Base-by-base conservation (phyloP, 2,888 invertebrate species). In the Graphium colonna region DNA sequence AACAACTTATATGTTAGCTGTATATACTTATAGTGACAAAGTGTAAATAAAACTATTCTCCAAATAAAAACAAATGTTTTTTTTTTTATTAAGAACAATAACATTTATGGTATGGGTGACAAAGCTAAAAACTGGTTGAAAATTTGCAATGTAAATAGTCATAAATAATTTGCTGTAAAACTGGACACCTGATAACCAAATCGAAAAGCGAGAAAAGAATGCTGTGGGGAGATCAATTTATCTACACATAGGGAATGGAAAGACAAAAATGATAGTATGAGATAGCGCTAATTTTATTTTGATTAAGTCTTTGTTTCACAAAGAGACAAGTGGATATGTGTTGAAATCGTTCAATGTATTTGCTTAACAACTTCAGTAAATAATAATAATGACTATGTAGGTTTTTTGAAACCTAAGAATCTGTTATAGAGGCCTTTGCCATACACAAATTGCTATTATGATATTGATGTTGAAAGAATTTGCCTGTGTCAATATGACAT, bases 21-120 rank as follows among this genome's bases (percentile, higher is more conserved):
- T 85, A 82, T 63, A 68, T 77, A 75, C 62, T 44, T 69, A 79
- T 54, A 81, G 79, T 70, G 74, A 72, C 72, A 78, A 79, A 74
- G 69, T 87, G 87, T 86, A 86, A 87, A 87, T 87, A 86, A 85
- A 82, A 75, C 61, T 84, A 83, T 85, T 86, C 85, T 86, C 77
- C 71, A 81, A 78, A 70, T 77, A 77, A 69, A 68, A 67, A 69
- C 62, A 57, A 59, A 56, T 62, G 64, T 65, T 63, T 78, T 81
- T 82, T 76, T 63, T 78, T 81, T 82, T 76, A 78, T 75, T 79
- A 56, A 58, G 66, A 77, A 78, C 71, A 71, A 71, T 73, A 73
- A 71, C 67, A 69, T 71, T 71, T 70, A 62, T 64, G 61, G 60
- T 59, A 65, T 65, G 61, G 4, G 16, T 42, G 17, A 28, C 28